Evolutionary conservation across 2,888 invertebrate species (phyloP).

Genomic region (Phalera bucephala): DNA sequence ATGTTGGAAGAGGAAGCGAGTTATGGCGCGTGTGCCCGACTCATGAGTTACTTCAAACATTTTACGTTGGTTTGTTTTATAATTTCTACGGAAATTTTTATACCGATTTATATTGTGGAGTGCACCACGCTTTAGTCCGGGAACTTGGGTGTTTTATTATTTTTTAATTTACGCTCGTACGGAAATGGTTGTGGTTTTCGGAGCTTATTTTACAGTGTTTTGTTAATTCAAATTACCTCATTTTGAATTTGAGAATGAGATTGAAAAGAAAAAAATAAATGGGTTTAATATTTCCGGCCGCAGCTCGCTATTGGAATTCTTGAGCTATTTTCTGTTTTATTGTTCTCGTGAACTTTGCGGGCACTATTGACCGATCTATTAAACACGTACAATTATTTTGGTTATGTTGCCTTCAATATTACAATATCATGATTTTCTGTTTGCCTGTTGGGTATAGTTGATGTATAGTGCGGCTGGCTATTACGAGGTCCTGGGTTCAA

Average conservation of each 20-base stretch:
- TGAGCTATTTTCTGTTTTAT: no score
- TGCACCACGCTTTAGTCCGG: slow-evolving; percentile 11
- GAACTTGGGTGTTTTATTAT: slow-evolving; percentile 15
- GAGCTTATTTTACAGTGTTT: not conserved
- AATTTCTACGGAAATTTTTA: slow-evolving; percentile 56
- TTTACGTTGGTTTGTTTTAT: slow-evolving; percentile 66
- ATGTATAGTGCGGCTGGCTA: no score
- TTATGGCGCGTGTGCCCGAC: slow-evolving; percentile 58
- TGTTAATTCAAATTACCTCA: not conserved
- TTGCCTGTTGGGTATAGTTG: no score
- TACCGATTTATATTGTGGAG: slow-evolving; percentile 41
- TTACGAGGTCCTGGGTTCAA: no score
- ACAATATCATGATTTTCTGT: no score
- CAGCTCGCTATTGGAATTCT: not conserved
- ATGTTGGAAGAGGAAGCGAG: slow-evolving; percentile 64
- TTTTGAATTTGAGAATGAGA: not conserved
- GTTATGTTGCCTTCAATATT: no score
- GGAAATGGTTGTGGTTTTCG: slow-evolving; percentile 8
- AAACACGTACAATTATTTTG: no score
- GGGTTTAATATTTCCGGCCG: not conserved
- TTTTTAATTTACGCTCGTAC: slow-evolving; percentile 15
- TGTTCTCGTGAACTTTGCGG: no score
- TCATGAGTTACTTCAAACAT: slow-evolving; percentile 68
- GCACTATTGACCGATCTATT: no score
- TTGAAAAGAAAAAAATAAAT: no score